Evolutionary conservation across 2,888 invertebrate genomes (phyloP).

Genomic region (Luperina nickerlii): DNA sequence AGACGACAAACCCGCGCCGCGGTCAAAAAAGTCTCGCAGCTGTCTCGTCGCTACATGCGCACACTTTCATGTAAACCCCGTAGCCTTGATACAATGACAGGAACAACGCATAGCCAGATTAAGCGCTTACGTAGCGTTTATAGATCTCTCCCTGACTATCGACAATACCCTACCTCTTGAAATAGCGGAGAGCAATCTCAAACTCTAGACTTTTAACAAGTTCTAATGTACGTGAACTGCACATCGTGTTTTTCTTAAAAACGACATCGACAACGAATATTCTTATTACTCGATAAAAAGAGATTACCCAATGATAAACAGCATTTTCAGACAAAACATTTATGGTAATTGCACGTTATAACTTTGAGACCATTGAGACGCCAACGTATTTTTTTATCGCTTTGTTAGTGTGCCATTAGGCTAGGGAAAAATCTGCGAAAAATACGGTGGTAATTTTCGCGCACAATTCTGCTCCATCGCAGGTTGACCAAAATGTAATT

Average conservation of each 20-base stretch:
- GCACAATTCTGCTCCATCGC: neutral
- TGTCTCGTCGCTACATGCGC: too few species aligned
- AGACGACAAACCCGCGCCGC: too few species aligned
- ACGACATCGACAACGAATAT: slow-evolving; percentile 5
- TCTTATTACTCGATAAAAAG: slow-evolving; percentile 9
- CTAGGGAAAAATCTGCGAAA: neutral
- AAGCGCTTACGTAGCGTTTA: too few species aligned
- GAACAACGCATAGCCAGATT: too few species aligned
- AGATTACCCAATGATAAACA: slow-evolving; percentile 28
- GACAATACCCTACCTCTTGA: too few species aligned
- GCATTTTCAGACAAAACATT: slow-evolving; percentile 28
- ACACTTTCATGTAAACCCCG: too few species aligned
- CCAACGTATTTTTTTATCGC: slow-evolving; percentile 41
- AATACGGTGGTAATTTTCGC: neutral
- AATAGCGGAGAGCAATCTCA: too few species aligned
- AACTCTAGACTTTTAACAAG: too few species aligned
- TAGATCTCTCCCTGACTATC: too few species aligned
- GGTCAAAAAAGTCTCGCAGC: too few species aligned
- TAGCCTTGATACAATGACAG: too few species aligned
- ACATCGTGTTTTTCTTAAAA: neutral
- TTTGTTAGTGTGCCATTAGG: slow-evolving; percentile 10
- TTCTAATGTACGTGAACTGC: too few species aligned
- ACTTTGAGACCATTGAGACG: slow-evolving; percentile 16
- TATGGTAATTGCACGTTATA: slow-evolving; percentile 9
- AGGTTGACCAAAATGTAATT: neutral